Conservation (phyloP, 2,888 invertebrate genomes). For the Trypoxylon attenuatum region DNA sequence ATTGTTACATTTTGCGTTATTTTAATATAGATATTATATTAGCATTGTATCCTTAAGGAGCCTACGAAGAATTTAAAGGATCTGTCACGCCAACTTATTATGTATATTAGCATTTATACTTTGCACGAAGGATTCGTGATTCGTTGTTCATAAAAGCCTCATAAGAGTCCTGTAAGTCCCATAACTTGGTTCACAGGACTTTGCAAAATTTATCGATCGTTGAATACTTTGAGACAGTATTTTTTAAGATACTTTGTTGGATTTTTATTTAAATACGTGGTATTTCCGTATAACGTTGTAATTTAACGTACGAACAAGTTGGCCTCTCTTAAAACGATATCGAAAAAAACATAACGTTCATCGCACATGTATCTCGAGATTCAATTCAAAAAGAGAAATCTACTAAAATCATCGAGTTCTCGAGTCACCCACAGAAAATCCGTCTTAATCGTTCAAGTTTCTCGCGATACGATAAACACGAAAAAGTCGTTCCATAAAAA, state of each 20-base stretch:
- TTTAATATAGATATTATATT: constrained; percentile 46
- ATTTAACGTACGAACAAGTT: constrained; percentile 3
- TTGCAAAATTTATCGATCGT: background rate
- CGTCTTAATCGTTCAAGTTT: no score
- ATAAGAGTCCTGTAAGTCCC: background rate
- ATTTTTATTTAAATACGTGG: background rate
- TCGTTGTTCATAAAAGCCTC: background rate
- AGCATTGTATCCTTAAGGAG: constrained; percentile 32
- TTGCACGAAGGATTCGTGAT: constrained; percentile 7
- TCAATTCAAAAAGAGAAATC: background rate
- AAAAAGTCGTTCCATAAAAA: no score
- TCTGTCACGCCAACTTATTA: constrained; percentile 25
- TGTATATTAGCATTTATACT: constrained; percentile 45
- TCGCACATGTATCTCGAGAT: background rate
- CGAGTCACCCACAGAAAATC: no score
- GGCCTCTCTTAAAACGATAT: constrained; percentile 8
- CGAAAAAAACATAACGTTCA: background rate
- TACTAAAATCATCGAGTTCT: background rate
- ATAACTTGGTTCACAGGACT: background rate
- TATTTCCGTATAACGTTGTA: background rate
- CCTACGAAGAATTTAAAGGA: constrained; percentile 13
- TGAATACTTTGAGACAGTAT: background rate
- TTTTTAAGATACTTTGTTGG: constrained; percentile 9
- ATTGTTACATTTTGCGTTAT: constrained; percentile 45
- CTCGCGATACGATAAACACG: no score